Percentiles rank a stretch among this genome's conserved stretches.
phyloP scores from a whole-genome alignment of 2,888 invertebrate genomes.

The Meloe dianella region DNA sequence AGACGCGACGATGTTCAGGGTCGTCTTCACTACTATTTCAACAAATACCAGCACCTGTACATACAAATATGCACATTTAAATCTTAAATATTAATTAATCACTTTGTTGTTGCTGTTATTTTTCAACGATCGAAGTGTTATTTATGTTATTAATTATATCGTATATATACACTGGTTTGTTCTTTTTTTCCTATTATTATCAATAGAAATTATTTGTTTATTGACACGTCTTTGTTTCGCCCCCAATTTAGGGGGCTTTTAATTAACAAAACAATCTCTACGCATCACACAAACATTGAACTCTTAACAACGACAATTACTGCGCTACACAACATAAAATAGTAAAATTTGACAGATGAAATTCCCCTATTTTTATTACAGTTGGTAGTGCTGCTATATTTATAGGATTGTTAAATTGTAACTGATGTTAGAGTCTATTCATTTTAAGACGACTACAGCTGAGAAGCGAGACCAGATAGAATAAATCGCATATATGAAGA shows the following conservation, averaged over 20 bases:
- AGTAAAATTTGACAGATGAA: neutral
- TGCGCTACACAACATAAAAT: neutral
- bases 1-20: conserved; percentile 7
- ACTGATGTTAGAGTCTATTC: neutral
- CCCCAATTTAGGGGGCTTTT: neutral
- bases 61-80: neutral
- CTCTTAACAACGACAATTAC: neutral
- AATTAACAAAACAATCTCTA: conserved; percentile 3
- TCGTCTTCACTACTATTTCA: conserved; percentile 3
- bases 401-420: neutral
- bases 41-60: neutral
- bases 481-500: no score
- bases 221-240: neutral
- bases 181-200: neutral
- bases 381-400: neutral
- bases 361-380: neutral
- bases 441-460: no score
- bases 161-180: no score
- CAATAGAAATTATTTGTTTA: neutral
- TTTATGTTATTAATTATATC: neutral
- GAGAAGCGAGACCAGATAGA: no score
- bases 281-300: conserved; percentile 3
- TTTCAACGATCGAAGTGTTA: neutral
- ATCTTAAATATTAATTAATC: neutral
- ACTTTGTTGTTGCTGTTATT: neutral